Base-by-base conservation (phyloP, 1,140 invertebrate genomes). In the Brachionus angularis region DNA sequence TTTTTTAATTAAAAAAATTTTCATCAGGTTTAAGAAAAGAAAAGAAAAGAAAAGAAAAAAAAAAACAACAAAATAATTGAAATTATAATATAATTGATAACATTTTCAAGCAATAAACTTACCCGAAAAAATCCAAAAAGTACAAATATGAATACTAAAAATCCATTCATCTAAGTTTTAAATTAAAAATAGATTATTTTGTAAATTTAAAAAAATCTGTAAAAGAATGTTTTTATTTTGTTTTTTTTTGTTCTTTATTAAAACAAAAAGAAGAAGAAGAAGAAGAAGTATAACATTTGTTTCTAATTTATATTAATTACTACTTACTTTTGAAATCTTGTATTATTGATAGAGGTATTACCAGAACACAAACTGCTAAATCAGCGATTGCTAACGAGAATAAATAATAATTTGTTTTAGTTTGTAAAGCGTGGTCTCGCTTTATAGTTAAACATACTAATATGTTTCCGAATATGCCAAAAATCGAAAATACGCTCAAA, bases 331-430 rank as follows among this genome's bases (percentile, higher is more conserved):
- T 25, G 31, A 52, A 70, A 70, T 70, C 67, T 53, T 70, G 46
- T 34, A 70, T 53, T 18, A 70, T 70, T 7, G 67, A 70, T 8
- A 70, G 23, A 18, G 67, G 67, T 53, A 70, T 25, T 34, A 70
- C 67, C 7, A 70, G 16, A 16, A 70, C 21, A 25, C 67, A 50
- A 16, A 70, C 47, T 5, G 46, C 46, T 18, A 50, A 52, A 44
- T 70, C 67, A 42, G 67, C 67, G 31, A 70, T 36, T 12, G 67
- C 67, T 18, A 70, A 36, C 18, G 67, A 70, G 31, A 70, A 70
- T 25, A 70, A 29, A 53, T 52, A 70, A 33, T 31, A 70, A 31
- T 70, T 70, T 21, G 67, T 70, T 52, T 50, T 50, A n/a, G 67
- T 70, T 47, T 70, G 67, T 36, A 70, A 50, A 25, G 16, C 33